These are phyloP conservation scores for Polyodon spathula DNA, from an alignment of 2,113 vertebrate genomes.

Conservation along the genomic window DNA sequence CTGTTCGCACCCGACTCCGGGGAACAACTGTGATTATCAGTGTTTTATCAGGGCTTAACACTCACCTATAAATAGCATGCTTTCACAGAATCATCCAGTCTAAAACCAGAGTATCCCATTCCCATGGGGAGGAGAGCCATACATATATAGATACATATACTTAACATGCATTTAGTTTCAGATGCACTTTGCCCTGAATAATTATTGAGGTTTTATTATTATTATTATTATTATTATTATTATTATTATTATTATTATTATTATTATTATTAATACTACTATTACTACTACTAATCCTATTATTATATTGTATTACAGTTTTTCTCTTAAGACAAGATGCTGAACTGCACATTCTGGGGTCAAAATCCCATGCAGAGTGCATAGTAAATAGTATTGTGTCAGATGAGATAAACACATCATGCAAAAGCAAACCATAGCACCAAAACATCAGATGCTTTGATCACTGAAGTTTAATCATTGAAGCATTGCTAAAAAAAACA, in stretches of 20 bases:
- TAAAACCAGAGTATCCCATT: slow-evolving; percentile 23
- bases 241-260: background rate
- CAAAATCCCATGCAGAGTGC: too few relatives aligned
- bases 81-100: slow-evolving; percentile 25
- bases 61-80: slow-evolving; percentile 31
- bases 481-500: too few relatives aligned
- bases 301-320: too few relatives aligned
- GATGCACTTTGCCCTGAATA: background rate
- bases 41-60: slow-evolving; percentile 27
- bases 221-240: background rate
- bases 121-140: slow-evolving; percentile 11
- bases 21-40: slow-evolving; percentile 28
- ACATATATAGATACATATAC: background rate
- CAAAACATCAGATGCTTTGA: too few relatives aligned
- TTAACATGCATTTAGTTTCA: background rate
- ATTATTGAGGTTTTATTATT: background rate
- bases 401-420: too few relatives aligned
- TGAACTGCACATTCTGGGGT: too few relatives aligned
- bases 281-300: too few relatives aligned
- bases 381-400: too few relatives aligned
- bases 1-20: slow-evolving; percentile 13
- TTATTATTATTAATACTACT: background rate
- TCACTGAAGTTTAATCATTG: too few relatives aligned
- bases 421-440: too few relatives aligned
- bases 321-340: too few relatives aligned